phyloP scores from a whole-genome alignment of 2,888 invertebrate genomes.

The Drosophila niveifrons region DNA sequence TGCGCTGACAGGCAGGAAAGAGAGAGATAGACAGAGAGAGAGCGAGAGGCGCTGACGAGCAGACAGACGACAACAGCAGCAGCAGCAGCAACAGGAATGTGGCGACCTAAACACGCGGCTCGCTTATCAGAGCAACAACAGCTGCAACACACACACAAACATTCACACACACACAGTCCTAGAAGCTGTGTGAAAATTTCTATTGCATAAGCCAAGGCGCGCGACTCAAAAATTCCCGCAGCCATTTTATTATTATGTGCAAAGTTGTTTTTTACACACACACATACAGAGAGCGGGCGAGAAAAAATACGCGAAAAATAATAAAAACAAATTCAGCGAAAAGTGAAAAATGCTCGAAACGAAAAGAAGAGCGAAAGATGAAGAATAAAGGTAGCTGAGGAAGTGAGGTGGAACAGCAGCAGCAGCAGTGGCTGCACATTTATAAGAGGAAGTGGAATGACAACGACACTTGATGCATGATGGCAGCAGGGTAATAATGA shows the following conservation, averaged over 20 bases:
- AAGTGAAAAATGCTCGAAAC: slow-evolving; percentile 54
- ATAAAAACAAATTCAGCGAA: slow-evolving; percentile 64
- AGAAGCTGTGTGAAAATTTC: slow-evolving; percentile 46
- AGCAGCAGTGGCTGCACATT: slow-evolving; percentile 13
- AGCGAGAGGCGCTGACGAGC: background rate
- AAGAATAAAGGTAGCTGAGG: background rate
- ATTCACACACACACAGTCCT: background rate
- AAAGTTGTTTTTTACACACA: slow-evolving; percentile 62
- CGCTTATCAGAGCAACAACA: slow-evolving; percentile 72
- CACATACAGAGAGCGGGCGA: slow-evolving; percentile 29
- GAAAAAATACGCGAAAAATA: slow-evolving; percentile 35
- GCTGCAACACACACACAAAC: slow-evolving; percentile 51
- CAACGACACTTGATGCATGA: slow-evolving; percentile 80
- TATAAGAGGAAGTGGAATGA: slow-evolving; percentile 50
- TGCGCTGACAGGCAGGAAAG: slow-evolving; percentile 55
- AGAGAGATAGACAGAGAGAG: background rate
- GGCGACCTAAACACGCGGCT: slow-evolving; percentile 63
- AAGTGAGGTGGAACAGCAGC: background rate
- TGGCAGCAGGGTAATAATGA: slow-evolving; percentile 79
- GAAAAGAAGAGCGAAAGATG: background rate
- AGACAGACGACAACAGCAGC: slow-evolving; percentile 21
- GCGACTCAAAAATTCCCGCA: slow-evolving; percentile 67
- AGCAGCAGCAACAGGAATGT: slow-evolving; percentile 33
- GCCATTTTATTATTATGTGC: slow-evolving; percentile 79
- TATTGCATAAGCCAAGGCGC: slow-evolving; percentile 75